These are phyloP conservation scores for Camptogramma bilineatum DNA, from an alignment of 2,888 invertebrate genomes.

Conservation along the genomic window DNA sequence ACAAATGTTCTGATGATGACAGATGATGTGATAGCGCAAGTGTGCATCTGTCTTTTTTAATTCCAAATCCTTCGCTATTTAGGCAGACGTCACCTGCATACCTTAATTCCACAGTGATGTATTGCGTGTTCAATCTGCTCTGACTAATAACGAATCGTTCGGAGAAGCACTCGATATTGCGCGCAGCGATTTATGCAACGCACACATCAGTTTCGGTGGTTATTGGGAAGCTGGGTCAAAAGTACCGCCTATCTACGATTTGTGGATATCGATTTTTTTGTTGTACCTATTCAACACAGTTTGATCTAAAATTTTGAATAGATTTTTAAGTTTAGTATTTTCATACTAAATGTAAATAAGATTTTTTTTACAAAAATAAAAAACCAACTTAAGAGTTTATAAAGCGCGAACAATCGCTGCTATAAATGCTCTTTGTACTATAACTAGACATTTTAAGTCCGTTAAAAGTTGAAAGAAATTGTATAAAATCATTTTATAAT, in stretches of 20 bases:
- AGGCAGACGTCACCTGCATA: slow-evolving; percentile 1
- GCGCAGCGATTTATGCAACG: slow-evolving; percentile 29
- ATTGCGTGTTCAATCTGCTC: slow-evolving; percentile 12
- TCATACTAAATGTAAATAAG: too few species aligned
- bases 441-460: too few species aligned
- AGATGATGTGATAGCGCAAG: neutral
- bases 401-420: too few species aligned
- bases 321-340: too few species aligned
- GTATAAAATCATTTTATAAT: too few species aligned
- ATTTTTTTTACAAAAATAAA: too few species aligned
- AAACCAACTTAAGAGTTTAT: too few species aligned
- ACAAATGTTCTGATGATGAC: neutral
- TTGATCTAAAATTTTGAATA: neutral
- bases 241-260: neutral
- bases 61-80: neutral
- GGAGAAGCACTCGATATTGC: slow-evolving; percentile 36
- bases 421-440: too few species aligned
- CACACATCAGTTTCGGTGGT: slow-evolving; percentile 28
- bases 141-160: slow-evolving; percentile 28
- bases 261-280: neutral
- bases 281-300: neutral
- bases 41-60: neutral
- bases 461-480: too few species aligned
- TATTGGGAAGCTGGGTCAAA: slow-evolving; percentile 17
- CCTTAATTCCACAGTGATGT: slow-evolving; percentile 11